Evolutionary conservation across 1,140 invertebrate genomes (phyloP).

Genomic region (Caligus rogercresseyi): DNA sequence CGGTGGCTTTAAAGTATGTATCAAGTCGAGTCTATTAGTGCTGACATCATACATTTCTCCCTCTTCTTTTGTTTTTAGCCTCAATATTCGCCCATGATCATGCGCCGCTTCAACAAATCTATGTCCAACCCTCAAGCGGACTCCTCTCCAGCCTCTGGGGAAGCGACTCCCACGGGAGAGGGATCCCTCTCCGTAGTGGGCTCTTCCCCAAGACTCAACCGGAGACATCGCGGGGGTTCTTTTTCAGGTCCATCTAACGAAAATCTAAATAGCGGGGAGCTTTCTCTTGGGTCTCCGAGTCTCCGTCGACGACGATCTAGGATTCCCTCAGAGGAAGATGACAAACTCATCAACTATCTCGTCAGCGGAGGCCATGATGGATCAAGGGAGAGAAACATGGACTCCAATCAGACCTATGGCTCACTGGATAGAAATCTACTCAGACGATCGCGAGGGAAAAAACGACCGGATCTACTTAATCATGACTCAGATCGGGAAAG

Average conservation of each 20-base stretch:
- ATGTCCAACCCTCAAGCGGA: background rate
- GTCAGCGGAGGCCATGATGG: conserved; percentile 51
- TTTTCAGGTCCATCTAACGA: conserved; percentile 9
- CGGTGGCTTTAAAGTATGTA: conserved; percentile 19
- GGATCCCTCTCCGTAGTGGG: background rate
- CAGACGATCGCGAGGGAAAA: conserved; percentile 46
- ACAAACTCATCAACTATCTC: conserved; percentile 68
- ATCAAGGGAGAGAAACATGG: conserved; percentile 50
- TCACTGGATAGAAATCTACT: conserved; percentile 63
- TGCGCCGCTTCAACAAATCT: conserved; percentile 16
- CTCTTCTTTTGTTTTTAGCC: conserved; percentile 11
- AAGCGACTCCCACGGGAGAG: background rate
- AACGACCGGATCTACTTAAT: conserved; percentile 45
- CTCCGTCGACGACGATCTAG: conserved; percentile 54
- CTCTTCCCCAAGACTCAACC: conserved; percentile 8
- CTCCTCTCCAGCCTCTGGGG: background rate
- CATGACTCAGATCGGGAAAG: conserved; percentile 37
- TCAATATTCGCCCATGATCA: conserved; percentile 19
- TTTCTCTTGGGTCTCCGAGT: conserved; percentile 1
- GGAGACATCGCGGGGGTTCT: conserved; percentile 11
- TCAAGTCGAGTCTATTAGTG: background rate
- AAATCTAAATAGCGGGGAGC: background rate
- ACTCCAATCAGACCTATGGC: conserved; percentile 25
- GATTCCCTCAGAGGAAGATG: conserved; percentile 62
- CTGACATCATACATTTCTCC: background rate